These are phyloP conservation scores for human DNA, from an alignment of 2,113 vertebrate species.

Conservation along the genomic window DNA sequence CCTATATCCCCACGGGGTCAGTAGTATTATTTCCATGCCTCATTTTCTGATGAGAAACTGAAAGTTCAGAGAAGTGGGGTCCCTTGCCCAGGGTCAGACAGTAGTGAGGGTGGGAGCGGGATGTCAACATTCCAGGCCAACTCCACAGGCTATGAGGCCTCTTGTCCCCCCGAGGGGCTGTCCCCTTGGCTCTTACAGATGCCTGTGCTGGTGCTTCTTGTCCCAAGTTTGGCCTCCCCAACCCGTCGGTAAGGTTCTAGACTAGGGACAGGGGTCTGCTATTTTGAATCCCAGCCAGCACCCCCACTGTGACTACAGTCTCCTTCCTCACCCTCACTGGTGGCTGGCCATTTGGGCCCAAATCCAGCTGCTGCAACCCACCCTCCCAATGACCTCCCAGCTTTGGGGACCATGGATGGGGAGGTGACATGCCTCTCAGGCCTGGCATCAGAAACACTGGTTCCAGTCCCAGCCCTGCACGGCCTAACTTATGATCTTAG, in stretches of 20 bases:
- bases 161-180: rapidly evolving
- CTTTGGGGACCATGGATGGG: neutral
- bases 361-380: neutral
- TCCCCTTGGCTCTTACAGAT: neutral
- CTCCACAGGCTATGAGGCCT: neutral
- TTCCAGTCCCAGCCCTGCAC: neutral
- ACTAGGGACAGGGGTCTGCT: neutral
- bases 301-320: neutral
- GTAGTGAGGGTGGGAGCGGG: neutral
- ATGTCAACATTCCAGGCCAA: neutral
- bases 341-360: neutral
- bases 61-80: neutral
- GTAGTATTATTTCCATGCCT: neutral
- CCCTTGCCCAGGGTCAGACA: neutral
- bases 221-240: neutral
- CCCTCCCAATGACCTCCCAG: neutral
- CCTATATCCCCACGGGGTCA: neutral
- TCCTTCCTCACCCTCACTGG: neutral
- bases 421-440: neutral
- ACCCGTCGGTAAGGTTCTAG: neutral
- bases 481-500: neutral
- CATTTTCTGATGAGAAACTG: neutral
- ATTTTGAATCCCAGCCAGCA: neutral
- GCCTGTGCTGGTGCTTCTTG: neutral
- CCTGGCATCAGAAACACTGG: neutral